Percentiles rank a stretch among this genome's conserved stretches.
These are phyloP conservation scores for Protonemura montana DNA, from an alignment of 2,888 invertebrate genomes.

Conservation along the genomic window DNA sequence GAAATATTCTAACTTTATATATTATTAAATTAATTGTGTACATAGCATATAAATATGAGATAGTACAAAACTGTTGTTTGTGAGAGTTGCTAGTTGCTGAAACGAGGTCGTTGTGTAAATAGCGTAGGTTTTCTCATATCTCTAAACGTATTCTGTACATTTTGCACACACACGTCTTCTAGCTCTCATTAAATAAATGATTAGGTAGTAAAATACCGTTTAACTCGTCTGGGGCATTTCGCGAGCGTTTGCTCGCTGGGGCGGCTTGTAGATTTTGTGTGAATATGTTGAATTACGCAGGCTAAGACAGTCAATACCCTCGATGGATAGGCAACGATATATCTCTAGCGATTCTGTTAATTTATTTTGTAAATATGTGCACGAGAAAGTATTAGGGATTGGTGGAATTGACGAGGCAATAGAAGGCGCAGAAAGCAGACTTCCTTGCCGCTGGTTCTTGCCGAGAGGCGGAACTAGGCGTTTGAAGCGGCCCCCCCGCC, in stretches of 20 bases:
- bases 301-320: background rate
- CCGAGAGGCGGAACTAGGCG: too few species aligned
- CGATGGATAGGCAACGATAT: background rate
- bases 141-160: slow-evolving; percentile 22
- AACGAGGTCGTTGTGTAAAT: background rate
- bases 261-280: background rate
- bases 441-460: too few species aligned
- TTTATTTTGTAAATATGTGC: slow-evolving; percentile 28
- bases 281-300: background rate
- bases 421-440: too few species aligned
- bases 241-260: background rate
- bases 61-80: slow-evolving; percentile 50
- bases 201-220: background rate
- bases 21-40: slow-evolving; percentile 46
- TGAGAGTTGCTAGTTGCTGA: slow-evolving; percentile 18
- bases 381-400: background rate
- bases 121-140: background rate
- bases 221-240: background rate
- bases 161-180: slow-evolving; percentile 29
- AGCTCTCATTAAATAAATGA: background rate
- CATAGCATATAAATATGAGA: slow-evolving; percentile 46
- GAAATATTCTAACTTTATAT: slow-evolving; percentile 47
- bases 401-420: too few species aligned
- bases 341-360: slow-evolving; percentile 22
- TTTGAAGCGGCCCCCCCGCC: too few species aligned